These are phyloP conservation scores for Fabriciana adippe DNA, from an alignment of 2,888 invertebrate species.

Conservation along the genomic window DNA sequence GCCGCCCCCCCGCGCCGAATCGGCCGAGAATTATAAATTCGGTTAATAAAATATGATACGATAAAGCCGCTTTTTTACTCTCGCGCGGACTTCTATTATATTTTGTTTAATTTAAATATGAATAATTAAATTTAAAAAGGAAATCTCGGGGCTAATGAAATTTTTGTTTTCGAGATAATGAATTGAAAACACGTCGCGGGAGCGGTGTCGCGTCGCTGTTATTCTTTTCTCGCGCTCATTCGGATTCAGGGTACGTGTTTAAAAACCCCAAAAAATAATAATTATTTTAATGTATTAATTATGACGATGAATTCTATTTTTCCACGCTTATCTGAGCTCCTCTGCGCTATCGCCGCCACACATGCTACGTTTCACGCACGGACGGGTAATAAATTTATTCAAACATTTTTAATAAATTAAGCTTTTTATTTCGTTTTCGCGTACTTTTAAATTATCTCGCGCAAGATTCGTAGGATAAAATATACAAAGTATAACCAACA, in stretches of 20 bases:
- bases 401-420: conserved; percentile 38
- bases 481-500: conserved; percentile 3
- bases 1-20: conserved; percentile 61
- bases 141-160: conserved; percentile 80
- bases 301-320: conserved; percentile 67
- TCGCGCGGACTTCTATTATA: conserved; percentile 76
- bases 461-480: conserved; percentile 7
- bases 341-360: conserved; percentile 30
- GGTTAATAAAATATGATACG: conserved; percentile 82
- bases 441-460: conserved; percentile 13
- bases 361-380: conserved; percentile 31
- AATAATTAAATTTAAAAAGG: conserved; percentile 82
- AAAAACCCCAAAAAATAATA: conserved; percentile 57
- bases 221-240: conserved; percentile 77
- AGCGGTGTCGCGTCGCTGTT: conserved; percentile 67
- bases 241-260: conserved; percentile 71
- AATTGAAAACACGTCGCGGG: conserved; percentile 78
- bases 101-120: conserved; percentile 83
- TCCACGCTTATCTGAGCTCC: conserved; percentile 60
- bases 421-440: conserved; percentile 25
- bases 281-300: conserved; percentile 75
- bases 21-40: conserved; percentile 81
- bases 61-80: conserved; percentile 75
- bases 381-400: conserved; percentile 33
- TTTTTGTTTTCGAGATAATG: conserved; percentile 82